A percentile compares a stretch with the other conserved stretches of the same genome.
Evolutionary conservation across 23 tunicate genomes (phyloP).

Genomic region (Diplosoma virens): DNA sequence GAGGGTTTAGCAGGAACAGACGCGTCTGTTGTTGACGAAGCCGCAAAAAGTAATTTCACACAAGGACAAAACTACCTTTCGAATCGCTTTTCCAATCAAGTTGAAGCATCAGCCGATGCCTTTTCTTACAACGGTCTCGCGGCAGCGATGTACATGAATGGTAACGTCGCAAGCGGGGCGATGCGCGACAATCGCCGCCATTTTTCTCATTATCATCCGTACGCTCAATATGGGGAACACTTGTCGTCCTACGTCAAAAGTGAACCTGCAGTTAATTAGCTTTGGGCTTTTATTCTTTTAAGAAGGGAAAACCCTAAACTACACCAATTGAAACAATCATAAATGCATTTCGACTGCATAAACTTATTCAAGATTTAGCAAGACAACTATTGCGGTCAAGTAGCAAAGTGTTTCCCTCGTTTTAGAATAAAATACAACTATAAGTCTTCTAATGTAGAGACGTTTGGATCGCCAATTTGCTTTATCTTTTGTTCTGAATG

Average conservation of each 20-base stretch:
- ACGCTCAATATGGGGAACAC: constrained; percentile 17
- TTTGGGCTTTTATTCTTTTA: too few relatives aligned
- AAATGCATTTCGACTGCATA: too few relatives aligned
- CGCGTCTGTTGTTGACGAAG: not conserved
- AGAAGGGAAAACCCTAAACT: too few relatives aligned
- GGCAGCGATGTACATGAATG: constrained; percentile 43
- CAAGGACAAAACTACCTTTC: not conserved
- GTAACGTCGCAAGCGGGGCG: not conserved
- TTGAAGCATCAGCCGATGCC: not conserved
- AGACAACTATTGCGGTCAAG: too few relatives aligned
- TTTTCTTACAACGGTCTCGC: constrained; percentile 36
- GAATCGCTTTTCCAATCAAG: not conserved
- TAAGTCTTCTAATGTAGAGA: too few relatives aligned
- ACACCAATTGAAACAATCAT: too few relatives aligned
- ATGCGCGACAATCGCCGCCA: constrained; percentile 33
- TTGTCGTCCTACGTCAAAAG: constrained; percentile 37
- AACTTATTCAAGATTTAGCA: too few relatives aligned
- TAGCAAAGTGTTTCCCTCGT: too few relatives aligned
- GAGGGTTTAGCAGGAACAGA: not conserved
- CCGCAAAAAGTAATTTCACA: not conserved
- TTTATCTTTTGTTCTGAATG: too few relatives aligned
- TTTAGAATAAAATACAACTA: too few relatives aligned
- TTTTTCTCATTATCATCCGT: constrained; percentile 60
- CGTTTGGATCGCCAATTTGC: too few relatives aligned
- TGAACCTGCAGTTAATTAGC: constrained; percentile 41